Evolutionary conservation across 2,888 invertebrate genomes (phyloP).

Genomic region (Agonum fuliginosum): DNA sequence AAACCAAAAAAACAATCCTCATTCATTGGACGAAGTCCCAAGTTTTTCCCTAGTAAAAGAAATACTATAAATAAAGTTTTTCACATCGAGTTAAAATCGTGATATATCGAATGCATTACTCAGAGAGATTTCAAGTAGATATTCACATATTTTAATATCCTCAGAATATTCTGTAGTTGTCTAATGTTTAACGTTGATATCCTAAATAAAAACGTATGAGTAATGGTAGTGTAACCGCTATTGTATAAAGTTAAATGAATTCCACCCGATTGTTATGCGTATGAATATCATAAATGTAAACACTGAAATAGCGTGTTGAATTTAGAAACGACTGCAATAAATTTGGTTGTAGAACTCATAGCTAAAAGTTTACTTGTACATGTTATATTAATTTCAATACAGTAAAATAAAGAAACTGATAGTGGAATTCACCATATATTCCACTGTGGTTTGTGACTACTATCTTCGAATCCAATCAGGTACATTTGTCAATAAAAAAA

Average conservation of each 20-base stretch:
- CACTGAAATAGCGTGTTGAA: background rate
- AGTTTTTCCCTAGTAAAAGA: background rate
- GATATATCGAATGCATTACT: conserved; percentile 21
- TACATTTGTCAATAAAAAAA: no score
- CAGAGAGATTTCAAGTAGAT: conserved; percentile 17
- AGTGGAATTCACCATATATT: no score
- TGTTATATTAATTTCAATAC: no score
- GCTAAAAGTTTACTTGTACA: no score
- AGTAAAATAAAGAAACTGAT: no score
- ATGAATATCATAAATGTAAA: background rate
- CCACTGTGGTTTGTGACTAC: no score
- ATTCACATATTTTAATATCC: background rate
- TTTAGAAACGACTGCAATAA: background rate
- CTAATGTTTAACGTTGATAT: no score
- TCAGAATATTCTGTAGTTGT: no score
- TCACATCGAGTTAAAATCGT: conserved; percentile 33
- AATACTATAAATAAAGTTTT: conserved; percentile 31
- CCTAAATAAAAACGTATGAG: background rate
- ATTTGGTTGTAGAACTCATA: background rate
- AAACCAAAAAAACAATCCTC: conserved; percentile 10
- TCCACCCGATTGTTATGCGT: background rate
- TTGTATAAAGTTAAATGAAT: background rate
- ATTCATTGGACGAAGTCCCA: background rate
- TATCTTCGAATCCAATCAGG: no score
- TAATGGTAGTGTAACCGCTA: background rate